Percentiles rank a stretch among this genome's conserved stretches.
Conservation (phyloP, 2,888 invertebrate species). For the Polietes domitor region DNA sequence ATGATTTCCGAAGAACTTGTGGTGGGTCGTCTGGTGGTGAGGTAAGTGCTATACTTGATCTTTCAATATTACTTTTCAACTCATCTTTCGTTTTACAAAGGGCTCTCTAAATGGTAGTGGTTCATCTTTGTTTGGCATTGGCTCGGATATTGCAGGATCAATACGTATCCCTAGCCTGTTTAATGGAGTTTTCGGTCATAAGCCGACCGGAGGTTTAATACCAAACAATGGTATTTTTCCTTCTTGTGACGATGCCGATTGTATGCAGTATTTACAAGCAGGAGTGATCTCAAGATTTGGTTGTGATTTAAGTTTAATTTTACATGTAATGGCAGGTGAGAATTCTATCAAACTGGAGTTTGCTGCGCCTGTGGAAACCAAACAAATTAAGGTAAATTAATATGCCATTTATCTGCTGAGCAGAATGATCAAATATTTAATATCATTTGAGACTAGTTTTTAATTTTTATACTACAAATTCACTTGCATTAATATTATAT, state of each 20-base stretch:
- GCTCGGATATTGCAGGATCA: constrained; percentile 94
- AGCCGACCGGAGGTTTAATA: constrained; percentile 86
- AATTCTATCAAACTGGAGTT: constrained; percentile 81
- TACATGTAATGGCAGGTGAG: constrained; percentile 84
- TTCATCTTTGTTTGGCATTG: constrained; percentile 89
- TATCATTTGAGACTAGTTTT: too few species aligned
- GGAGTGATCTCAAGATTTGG: constrained; percentile 91
- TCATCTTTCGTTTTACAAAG: constrained; percentile 78
- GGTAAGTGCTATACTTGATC: constrained; percentile 80
- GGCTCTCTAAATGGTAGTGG: constrained; percentile 88
- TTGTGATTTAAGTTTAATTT: constrained; percentile 86
- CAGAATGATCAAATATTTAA: too few species aligned
- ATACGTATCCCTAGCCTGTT: constrained; percentile 92
- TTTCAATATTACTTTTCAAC: background rate
- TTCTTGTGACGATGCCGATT: constrained; percentile 81
- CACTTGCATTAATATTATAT: too few species aligned
- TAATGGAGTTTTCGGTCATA: constrained; percentile 94
- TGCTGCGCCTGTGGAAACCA: constrained; percentile 82
- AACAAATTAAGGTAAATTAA: constrained; percentile 80
- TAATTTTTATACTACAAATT: too few species aligned
- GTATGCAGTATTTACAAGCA: constrained; percentile 82
- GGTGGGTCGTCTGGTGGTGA: constrained; percentile 96
- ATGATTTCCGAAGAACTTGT: constrained; percentile 86
- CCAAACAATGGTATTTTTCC: constrained; percentile 85
- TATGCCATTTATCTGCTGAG: too few species aligned